Evolutionary conservation across 2,888 invertebrate genomes (phyloP).

Genomic region (Phlogophora meticulosa): DNA sequence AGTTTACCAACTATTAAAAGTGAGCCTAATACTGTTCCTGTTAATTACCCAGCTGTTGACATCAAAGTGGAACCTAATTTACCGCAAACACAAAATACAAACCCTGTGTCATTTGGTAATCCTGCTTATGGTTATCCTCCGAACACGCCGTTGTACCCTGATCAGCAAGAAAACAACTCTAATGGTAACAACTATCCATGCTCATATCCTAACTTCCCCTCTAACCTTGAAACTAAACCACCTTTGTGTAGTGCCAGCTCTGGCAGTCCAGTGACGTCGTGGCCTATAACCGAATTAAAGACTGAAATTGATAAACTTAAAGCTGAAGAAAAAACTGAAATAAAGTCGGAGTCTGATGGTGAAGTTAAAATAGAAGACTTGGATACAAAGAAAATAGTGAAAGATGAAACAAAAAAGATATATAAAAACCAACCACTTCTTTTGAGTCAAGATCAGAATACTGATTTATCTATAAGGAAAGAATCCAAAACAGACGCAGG

Average conservation of each 20-base stretch:
- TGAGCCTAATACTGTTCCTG: conserved; percentile 50
- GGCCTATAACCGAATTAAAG: conserved; percentile 87
- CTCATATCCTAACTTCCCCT: conserved; percentile 79
- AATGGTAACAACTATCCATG: conserved; percentile 77
- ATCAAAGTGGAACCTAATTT: conserved; percentile 76
- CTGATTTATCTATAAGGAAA: conserved; percentile 68
- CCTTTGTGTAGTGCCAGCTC: conserved; percentile 83
- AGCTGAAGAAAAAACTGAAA: conserved; percentile 86
- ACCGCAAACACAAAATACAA: conserved; percentile 68
- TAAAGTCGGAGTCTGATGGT: conserved; percentile 89
- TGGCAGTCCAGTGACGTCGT: conserved; percentile 83
- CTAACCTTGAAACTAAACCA: conserved; percentile 83
- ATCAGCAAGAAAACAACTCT: conserved; percentile 71
- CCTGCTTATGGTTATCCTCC: conserved; percentile 78
- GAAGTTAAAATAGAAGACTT: conserved; percentile 90
- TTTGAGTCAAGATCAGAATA: conserved; percentile 66
- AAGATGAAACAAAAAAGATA: conserved; percentile 80
- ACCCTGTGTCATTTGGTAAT: conserved; percentile 72
- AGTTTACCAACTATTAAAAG: conserved; percentile 59
- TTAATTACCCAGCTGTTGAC: conserved; percentile 71
- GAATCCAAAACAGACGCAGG: conserved; percentile 67
- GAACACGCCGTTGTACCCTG: conserved; percentile 75
- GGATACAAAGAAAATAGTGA: conserved; percentile 87
- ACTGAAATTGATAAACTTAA: conserved; percentile 86
- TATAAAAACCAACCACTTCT: conserved; percentile 65